Conservation (phyloP, 2,113 vertebrate genomes). For the Anarhynchus alexandrinus region DNA sequence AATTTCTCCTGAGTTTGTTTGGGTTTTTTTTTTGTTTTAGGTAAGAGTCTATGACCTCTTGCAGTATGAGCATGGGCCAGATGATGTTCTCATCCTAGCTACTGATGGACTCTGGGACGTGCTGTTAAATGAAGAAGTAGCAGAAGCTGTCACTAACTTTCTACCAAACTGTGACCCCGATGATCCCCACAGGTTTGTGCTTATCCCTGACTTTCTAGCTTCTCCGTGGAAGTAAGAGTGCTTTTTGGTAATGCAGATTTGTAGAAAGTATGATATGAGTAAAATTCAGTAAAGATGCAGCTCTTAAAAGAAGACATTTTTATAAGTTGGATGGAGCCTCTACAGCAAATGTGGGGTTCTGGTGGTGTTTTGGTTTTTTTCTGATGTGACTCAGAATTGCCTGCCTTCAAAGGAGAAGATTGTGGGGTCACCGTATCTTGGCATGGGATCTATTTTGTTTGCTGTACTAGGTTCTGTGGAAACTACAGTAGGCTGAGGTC, state of each 20-base stretch:
- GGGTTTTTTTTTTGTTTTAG: conserved; percentile 65
- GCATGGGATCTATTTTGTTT: neutral
- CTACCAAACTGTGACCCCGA: conserved; percentile 95
- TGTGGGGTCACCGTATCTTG: neutral
- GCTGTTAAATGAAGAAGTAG: conserved; percentile 93
- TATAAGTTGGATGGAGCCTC: neutral
- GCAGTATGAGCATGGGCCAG: conserved; percentile 84
- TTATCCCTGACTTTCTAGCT: neutral
- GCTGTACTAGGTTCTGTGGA: neutral
- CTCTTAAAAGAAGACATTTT: neutral
- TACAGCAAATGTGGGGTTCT: neutral
- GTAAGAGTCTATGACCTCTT: conserved; percentile 88
- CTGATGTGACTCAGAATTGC: neutral
- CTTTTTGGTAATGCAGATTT: neutral
- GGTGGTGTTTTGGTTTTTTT: neutral
- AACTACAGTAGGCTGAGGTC: neutral
- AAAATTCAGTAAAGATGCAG: neutral
- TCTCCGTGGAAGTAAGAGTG: neutral
- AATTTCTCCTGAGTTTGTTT: neutral
- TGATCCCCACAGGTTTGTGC: conserved; percentile 90
- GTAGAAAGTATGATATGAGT: neutral
- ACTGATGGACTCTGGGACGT: conserved; percentile 98
- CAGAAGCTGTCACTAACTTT: conserved; percentile 88
- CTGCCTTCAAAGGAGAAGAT: neutral
- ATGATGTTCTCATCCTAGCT: conserved; percentile 92